Conservation (phyloP, 2,888 invertebrate genomes). For the Coelinius sp. region DNA sequence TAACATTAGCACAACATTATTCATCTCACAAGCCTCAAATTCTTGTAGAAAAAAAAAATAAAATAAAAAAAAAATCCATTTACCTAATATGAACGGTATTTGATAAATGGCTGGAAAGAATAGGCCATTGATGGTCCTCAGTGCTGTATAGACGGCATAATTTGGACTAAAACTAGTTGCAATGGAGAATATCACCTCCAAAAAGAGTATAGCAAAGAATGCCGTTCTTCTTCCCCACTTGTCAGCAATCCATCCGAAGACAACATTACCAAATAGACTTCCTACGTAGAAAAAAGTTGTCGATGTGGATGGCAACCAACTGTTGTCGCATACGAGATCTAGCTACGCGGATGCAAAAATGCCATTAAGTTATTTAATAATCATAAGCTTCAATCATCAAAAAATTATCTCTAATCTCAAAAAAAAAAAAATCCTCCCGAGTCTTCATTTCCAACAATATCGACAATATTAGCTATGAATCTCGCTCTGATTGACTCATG, state of each 20-base stretch:
- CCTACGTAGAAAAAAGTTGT: slow-evolving; percentile 80
- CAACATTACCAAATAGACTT: slow-evolving; percentile 78
- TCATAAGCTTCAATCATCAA: slow-evolving; percentile 7
- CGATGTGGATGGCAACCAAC: slow-evolving; percentile 76
- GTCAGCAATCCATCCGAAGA: slow-evolving; percentile 80
- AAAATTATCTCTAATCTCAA: no score
- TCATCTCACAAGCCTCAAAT: background rate
- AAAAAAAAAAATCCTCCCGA: slow-evolving; percentile 13
- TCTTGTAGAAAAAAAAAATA: background rate
- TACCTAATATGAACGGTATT: slow-evolving; percentile 78
- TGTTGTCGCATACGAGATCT: slow-evolving; percentile 76
- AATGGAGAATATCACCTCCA: slow-evolving; percentile 76
- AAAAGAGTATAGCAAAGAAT: slow-evolving; percentile 76
- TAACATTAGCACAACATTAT: slow-evolving; percentile 6
- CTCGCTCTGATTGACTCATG: slow-evolving; percentile 43
- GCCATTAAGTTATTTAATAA: slow-evolving; percentile 61
- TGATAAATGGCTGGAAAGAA: slow-evolving; percentile 80
- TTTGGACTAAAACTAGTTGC: slow-evolving; percentile 76
- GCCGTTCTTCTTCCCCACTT: slow-evolving; percentile 78
- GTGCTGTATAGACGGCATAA: slow-evolving; percentile 75
- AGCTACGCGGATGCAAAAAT: slow-evolving; percentile 72
- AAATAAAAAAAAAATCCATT: slow-evolving; percentile 34
- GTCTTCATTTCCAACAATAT: background rate
- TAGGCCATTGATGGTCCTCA: slow-evolving; percentile 76
- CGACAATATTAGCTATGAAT: slow-evolving; percentile 33